A percentile compares a stretch with the other conserved stretches of the same genome.
Conservation (phyloP, 1,140 invertebrate genomes). For the Brachionus rubens region DNA sequence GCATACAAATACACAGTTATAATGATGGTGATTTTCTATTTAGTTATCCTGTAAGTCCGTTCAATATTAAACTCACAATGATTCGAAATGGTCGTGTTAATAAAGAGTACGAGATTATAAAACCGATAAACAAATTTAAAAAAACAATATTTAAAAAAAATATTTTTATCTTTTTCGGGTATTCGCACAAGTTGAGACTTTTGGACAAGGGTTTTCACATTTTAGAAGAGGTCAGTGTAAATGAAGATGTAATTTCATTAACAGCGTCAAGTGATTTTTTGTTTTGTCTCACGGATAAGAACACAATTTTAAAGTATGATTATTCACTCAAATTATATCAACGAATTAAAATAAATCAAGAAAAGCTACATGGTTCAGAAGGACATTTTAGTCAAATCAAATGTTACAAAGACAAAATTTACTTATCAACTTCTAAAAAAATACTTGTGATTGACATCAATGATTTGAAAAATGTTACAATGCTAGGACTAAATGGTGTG, state of each 20-base stretch:
- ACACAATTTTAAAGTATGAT: not conserved
- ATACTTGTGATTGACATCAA: not conserved
- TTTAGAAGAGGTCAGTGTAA: not conserved
- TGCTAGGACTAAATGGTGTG: not conserved
- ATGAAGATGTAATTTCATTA: not conserved
- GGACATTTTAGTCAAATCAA: not conserved
- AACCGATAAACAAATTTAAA: not conserved
- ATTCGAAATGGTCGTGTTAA: not conserved
- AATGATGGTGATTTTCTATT: not conserved
- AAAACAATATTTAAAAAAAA: not conserved
- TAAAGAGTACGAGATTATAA: not conserved
- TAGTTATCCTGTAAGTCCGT: not conserved
- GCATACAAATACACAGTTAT: not conserved
- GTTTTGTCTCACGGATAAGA: not conserved
- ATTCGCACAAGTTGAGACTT: not conserved
- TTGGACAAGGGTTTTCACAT: not conserved
- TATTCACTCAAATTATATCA: not conserved
- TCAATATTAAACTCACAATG: not conserved
- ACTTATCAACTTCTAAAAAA: not conserved
- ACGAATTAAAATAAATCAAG: not conserved
- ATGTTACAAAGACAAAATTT: not conserved
- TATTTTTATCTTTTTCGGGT: conserved; percentile 2
- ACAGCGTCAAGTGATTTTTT: not conserved
- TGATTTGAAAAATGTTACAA: not conserved
- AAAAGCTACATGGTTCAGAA: not conserved